A percentile compares a stretch with the other conserved stretches of the same genome.
Evolutionary conservation across 2,797 vertebrate genomes (phyloP).

Genomic region (Hydrocynus forskahlii): DNA sequence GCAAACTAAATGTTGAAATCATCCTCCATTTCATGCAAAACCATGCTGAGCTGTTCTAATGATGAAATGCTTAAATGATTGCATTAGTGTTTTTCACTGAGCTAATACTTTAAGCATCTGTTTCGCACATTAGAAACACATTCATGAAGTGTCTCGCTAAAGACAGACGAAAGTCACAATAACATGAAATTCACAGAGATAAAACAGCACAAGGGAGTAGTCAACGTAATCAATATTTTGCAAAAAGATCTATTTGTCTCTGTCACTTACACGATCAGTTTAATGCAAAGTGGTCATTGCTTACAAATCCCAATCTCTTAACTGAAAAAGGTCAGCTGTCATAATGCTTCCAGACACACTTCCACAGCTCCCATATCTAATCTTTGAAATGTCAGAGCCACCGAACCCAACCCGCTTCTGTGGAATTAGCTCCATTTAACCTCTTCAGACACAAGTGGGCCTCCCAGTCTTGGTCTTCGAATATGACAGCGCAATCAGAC

Average conservation of each 20-base stretch:
- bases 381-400: conserved; percentile 59
- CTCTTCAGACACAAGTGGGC: conserved; percentile 48
- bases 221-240: conserved; percentile 22
- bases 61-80: not conserved
- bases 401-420: conserved; percentile 23
- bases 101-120: not conserved
- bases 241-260: conserved; percentile 51
- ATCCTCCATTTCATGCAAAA: no score
- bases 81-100: not conserved
- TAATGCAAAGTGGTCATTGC: conserved; percentile 67
- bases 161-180: not conserved
- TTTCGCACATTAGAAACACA: not conserved
- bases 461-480: conserved; percentile 8
- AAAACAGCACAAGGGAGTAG: not conserved
- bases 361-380: conserved; percentile 56
- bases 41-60: no score
- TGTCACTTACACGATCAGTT: conserved; percentile 58
- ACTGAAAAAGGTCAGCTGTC: conserved; percentile 71
- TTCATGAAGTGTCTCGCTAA: not conserved
- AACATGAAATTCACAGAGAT: not conserved
- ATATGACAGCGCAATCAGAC: conserved; percentile 28
- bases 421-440: conserved; percentile 53
- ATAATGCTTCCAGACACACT: conserved; percentile 58
- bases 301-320: conserved; percentile 59
- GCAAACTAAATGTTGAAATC: no score